phyloP scores from a whole-genome alignment of 2,888 invertebrate species.

The Camponotus fellah region DNA sequence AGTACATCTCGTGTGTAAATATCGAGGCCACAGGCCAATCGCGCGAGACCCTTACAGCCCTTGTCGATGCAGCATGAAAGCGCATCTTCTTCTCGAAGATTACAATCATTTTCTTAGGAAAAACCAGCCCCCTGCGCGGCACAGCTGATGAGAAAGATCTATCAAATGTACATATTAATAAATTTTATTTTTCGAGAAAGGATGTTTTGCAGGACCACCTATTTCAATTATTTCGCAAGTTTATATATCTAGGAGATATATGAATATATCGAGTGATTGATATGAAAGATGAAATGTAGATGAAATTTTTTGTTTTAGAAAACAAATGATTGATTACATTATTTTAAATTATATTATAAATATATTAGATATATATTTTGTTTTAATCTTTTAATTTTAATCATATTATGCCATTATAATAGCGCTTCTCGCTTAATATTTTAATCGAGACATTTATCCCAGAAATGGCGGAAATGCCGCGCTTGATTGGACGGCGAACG shows the following conservation, averaged over 20 bases:
- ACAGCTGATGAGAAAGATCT: neutral
- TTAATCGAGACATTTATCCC: neutral
- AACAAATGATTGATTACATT: neutral
- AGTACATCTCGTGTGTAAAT: conserved; percentile 62
- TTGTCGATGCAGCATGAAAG: conserved; percentile 19
- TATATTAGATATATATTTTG: neutral
- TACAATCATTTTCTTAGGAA: conserved; percentile 62
- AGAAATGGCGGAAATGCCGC: neutral
- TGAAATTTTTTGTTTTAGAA: neutral
- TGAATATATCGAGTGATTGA: neutral
- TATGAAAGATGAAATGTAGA: neutral
- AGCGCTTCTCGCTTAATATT: neutral
- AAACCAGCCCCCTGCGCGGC: conserved; percentile 54
- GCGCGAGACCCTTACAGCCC: conserved; percentile 21
- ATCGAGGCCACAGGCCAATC: conserved; percentile 67
- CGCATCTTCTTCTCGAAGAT: conserved; percentile 54
- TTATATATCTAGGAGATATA: neutral
- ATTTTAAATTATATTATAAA: neutral
- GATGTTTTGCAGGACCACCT: neutral
- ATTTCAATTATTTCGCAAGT: conserved; percentile 7
- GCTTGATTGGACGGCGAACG: conserved; percentile 1
- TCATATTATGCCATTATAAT: neutral
- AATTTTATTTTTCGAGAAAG: neutral
- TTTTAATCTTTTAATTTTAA: neutral
- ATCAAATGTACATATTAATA: conserved; percentile 36